Percentiles rank a stretch among this genome's conserved stretches.
These are phyloP conservation scores for Microhierax caerulescens DNA, from an alignment of 2,797 vertebrate genomes.

Conservation along the genomic window DNA sequence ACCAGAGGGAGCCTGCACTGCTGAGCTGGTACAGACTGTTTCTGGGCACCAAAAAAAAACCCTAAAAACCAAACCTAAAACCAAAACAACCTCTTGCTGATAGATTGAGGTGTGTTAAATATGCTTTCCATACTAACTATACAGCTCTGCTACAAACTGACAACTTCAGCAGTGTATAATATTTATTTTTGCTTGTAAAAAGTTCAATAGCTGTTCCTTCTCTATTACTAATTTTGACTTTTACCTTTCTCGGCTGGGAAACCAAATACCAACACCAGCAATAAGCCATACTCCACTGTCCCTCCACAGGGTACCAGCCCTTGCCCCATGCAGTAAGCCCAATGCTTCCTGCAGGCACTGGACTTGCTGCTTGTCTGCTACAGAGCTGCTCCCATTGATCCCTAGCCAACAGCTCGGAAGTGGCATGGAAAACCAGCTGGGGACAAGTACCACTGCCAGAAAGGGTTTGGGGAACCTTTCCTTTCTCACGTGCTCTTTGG, in stretches of 20 bases:
- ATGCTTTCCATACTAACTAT: background rate
- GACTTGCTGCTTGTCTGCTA: background rate
- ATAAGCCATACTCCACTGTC: fast-evolving
- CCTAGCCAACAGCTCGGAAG: background rate
- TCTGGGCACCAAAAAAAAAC: fast-evolving
- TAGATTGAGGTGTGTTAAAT: background rate
- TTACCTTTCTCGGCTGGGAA: background rate
- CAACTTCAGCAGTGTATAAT: background rate
- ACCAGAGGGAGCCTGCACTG: conserved; percentile 32
- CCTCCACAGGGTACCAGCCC: background rate
- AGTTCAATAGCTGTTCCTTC: background rate
- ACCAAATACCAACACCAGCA: background rate
- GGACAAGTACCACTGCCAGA: background rate
- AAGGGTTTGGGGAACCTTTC: background rate
- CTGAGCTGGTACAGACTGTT: background rate
- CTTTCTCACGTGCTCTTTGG: fast-evolving
- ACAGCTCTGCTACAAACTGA: background rate
- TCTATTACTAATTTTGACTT: background rate
- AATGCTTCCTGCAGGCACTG: background rate
- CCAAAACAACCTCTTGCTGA: background rate
- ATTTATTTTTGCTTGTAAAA: fast-evolving
- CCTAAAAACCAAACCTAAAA: too few relatives aligned
- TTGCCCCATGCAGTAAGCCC: fast-evolving
- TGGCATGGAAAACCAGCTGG: fast-evolving
- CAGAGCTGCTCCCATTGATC: background rate